phyloP scores from a whole-genome alignment of 2,113 vertebrate species.

The Hemicordylus capensis region DNA sequence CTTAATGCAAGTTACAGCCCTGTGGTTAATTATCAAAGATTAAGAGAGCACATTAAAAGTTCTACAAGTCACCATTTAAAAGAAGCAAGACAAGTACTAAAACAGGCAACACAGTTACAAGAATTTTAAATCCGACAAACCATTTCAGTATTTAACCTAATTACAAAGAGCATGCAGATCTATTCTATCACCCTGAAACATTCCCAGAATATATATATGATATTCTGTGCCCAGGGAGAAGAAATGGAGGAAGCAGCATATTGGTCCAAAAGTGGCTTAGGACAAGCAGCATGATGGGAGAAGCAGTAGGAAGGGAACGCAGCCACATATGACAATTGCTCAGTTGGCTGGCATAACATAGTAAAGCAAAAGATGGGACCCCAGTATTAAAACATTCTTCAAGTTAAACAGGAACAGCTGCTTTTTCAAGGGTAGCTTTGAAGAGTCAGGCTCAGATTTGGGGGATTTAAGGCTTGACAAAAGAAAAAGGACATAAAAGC shows the following conservation, averaged over 20 bases:
- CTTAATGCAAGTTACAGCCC: no score
- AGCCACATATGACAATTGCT: neutral
- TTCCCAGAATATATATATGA: neutral
- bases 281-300: neutral
- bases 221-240: neutral
- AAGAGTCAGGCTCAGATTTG: constrained; percentile 21
- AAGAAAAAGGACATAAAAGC: constrained; percentile 4
- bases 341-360: neutral
- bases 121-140: neutral
- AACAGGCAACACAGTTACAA: neutral
- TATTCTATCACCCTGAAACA: neutral
- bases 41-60: no score
- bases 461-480: constrained; percentile 36
- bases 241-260: neutral
- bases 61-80: neutral
- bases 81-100: neutral
- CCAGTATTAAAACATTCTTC: constrained; percentile 15
- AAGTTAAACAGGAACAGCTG: constrained; percentile 38
- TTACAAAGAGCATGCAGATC: neutral
- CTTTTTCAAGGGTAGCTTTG: constrained; percentile 3
- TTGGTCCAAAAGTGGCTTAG: neutral
- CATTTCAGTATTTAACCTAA: neutral
- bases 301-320: neutral
- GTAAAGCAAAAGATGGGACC: neutral
- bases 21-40: no score